Evolutionary conservation across 1,140 invertebrate genomes (phyloP).

Genomic region (Colletes latitarsis): DNA sequence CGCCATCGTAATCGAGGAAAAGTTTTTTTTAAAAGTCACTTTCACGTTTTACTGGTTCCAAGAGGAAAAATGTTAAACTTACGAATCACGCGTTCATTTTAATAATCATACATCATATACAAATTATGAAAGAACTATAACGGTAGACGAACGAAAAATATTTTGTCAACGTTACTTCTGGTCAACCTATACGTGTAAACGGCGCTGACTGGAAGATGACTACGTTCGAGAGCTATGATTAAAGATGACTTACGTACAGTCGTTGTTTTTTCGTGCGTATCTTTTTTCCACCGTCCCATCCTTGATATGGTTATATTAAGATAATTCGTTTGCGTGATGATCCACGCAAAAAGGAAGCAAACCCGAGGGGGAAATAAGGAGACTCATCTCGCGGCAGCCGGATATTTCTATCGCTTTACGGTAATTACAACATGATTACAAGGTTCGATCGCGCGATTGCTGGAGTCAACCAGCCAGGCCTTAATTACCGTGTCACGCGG

Average conservation of each 20-base stretch:
- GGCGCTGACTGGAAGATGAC: conserved; percentile 17
- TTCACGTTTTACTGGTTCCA: too few species aligned
- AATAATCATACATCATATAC: too few species aligned
- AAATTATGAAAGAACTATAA: too few species aligned
- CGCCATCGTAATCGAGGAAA: too few species aligned
- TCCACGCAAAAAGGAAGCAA: neutral
- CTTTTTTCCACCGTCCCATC: neutral
- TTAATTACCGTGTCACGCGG: conserved; percentile 62
- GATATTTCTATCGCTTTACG: conserved; percentile 53
- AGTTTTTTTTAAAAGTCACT: too few species aligned
- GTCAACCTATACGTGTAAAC: neutral
- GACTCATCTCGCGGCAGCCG: conserved; percentile 13
- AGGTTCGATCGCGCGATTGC: conserved; percentile 33
- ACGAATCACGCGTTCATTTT: too few species aligned
- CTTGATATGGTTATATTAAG: conserved; percentile 1
- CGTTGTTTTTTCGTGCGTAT: neutral
- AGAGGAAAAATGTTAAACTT: too few species aligned
- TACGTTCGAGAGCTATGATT: neutral
- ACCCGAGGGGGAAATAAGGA: conserved; percentile 23
- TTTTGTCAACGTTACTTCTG: neutral
- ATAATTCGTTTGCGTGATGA: conserved; percentile 1
- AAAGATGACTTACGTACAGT: neutral
- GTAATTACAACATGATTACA: conserved; percentile 66
- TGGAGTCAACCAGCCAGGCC: conserved; percentile 38
- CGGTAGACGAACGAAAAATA: too few species aligned